phyloP scores from a whole-genome alignment of 1,140 invertebrate species.

The Ips nitidus region DNA sequence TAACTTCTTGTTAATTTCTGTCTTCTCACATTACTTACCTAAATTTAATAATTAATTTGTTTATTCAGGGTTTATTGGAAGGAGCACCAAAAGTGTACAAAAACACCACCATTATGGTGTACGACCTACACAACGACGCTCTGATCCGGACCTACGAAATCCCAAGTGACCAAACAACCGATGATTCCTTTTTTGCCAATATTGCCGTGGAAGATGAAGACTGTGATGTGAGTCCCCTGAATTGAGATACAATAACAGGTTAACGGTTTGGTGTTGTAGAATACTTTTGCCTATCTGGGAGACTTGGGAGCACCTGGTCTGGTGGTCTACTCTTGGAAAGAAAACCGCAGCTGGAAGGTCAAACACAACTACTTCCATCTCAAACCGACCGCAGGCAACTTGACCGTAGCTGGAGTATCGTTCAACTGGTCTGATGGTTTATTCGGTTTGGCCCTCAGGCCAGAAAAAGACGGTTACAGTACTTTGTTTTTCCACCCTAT shows the following conservation, averaged over 20 bases:
- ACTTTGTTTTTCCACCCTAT: conserved; percentile 78
- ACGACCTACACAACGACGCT: conserved; percentile 71
- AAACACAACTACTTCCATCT: conserved; percentile 71
- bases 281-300: conserved; percentile 62
- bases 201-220: conserved; percentile 71
- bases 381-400: conserved; percentile 68
- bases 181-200: conserved; percentile 73
- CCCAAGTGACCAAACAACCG: conserved; percentile 63
- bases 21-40: no score
- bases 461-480: conserved; percentile 65
- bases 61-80: conserved; percentile 20
- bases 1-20: no score
- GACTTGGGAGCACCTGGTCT: conserved; percentile 67
- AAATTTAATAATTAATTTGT: no score
- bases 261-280: conserved; percentile 1
- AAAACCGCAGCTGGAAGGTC: conserved; percentile 67
- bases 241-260: no score
- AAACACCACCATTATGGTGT: conserved; percentile 62
- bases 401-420: conserved; percentile 68
- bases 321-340: conserved; percentile 70
- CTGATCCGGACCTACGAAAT: conserved; percentile 64
- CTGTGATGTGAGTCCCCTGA: conserved; percentile 59
- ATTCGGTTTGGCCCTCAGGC: conserved; percentile 66
- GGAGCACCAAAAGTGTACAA: conserved; percentile 4
- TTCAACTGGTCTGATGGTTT: conserved; percentile 77